Evolutionary conservation across 2,113 vertebrate species (phyloP).

Genomic region (Grallaria varia): DNA sequence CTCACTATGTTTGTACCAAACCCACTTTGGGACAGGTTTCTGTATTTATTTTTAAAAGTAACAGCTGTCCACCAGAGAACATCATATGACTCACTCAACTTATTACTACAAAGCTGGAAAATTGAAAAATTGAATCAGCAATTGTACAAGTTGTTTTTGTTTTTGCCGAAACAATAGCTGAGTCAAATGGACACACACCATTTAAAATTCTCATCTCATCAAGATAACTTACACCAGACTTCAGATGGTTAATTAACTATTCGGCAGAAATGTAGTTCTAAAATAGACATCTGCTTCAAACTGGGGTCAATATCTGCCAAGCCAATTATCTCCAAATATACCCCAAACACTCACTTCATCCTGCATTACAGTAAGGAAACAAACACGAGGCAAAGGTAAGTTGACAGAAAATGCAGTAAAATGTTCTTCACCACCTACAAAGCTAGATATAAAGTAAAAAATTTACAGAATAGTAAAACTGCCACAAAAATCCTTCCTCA

Average conservation of each 20-base stretch:
- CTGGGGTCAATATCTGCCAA: not conserved
- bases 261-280: not conserved
- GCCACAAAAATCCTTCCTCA: not conserved
- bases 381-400: not conserved
- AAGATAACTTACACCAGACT: not conserved
- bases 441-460: not conserved
- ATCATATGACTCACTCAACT: not conserved
- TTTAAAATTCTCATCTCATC: not conserved
- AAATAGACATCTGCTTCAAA: not conserved
- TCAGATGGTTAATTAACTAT: not conserved
- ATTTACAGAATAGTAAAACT: not conserved
- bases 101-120: not conserved
- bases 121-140: not conserved
- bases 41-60: not conserved
- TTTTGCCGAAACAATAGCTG: not conserved
- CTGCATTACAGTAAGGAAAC: not conserved
- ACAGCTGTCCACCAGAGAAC: not conserved
- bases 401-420: not conserved
- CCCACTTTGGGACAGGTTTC: not conserved
- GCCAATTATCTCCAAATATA: not conserved
- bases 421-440: not conserved
- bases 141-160: not conserved
- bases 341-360: not conserved
- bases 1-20: not conserved
- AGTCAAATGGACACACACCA: not conserved